A percentile compares a stretch with the other conserved stretches of the same genome.
Evolutionary conservation across 2,888 invertebrate genomes (phyloP).

Genomic region (Meteorus colon): DNA sequence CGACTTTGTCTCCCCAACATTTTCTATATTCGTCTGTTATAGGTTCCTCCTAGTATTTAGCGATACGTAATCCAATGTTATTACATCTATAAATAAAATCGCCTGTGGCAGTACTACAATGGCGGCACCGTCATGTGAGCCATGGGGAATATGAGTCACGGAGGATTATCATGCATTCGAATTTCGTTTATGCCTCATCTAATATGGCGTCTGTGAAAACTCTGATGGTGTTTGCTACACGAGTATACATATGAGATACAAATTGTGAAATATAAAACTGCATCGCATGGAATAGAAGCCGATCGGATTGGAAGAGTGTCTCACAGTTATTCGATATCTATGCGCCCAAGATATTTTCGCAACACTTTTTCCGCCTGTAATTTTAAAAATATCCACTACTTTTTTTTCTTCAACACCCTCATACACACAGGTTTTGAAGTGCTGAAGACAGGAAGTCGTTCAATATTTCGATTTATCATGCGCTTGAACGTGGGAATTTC

Average conservation of each 20-base stretch:
- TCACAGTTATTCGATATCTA: conserved; percentile 63
- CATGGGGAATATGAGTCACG: conserved; percentile 56
- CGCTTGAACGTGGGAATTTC: no score
- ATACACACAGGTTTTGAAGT: no score
- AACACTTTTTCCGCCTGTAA: background rate
- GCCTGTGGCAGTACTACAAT: no score
- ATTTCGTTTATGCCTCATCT: conserved; percentile 61
- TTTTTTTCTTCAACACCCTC: no score
- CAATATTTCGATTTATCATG: no score
- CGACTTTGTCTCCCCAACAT: no score
- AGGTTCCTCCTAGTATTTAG: no score
- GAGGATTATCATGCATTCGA: conserved; percentile 61
- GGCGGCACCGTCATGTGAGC: background rate
- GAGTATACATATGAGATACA: conserved; percentile 39
- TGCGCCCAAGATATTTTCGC: conserved; percentile 53
- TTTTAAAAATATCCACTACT: no score
- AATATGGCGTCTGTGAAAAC: conserved; percentile 54
- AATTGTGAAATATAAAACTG: conserved; percentile 68
- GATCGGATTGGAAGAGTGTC: conserved; percentile 68
- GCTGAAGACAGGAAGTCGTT: no score
- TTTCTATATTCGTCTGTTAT: no score
- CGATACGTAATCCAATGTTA: no score
- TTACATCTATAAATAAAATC: no score
- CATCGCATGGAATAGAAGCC: conserved; percentile 66
- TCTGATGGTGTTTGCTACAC: conserved; percentile 51